phyloP scores from a whole-genome alignment of 2,888 invertebrate species.

The Mamestra brassicae region DNA sequence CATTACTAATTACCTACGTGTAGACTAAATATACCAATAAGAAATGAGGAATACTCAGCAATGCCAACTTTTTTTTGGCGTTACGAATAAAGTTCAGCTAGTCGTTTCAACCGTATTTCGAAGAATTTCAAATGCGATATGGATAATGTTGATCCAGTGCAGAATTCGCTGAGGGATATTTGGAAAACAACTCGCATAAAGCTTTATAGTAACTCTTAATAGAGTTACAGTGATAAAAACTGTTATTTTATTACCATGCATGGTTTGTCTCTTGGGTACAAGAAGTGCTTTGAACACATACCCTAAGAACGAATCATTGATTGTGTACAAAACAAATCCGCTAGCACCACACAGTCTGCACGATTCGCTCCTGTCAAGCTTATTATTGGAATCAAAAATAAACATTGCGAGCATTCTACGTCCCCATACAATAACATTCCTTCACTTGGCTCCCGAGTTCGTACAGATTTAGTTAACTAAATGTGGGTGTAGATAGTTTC shows the following conservation, averaged over 20 bases:
- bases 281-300: conserved; percentile 6
- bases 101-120: background rate
- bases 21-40: conserved; percentile 37
- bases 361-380: conserved; percentile 52
- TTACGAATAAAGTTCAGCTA: background rate
- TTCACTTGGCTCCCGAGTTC: conserved; percentile 39
- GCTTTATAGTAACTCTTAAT: background rate
- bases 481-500: conserved; percentile 22
- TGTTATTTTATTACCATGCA: background rate
- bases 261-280: background rate
- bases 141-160: too few species aligned
- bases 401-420: conserved; percentile 61
- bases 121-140: too few species aligned
- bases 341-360: conserved; percentile 67
- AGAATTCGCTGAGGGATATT: background rate
- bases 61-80: conserved; percentile 37
- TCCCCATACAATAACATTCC: conserved; percentile 62
- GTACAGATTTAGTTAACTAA: conserved; percentile 40
- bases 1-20: conserved; percentile 21
- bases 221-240: background rate
- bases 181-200: background rate
- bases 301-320: conserved; percentile 8
- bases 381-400: conserved; percentile 70
- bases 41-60: conserved; percentile 4
- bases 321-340: conserved; percentile 49